These are phyloP conservation scores for Felis chaus DNA, from an alignment of 2,113 vertebrate genomes.

Conservation along the genomic window DNA sequence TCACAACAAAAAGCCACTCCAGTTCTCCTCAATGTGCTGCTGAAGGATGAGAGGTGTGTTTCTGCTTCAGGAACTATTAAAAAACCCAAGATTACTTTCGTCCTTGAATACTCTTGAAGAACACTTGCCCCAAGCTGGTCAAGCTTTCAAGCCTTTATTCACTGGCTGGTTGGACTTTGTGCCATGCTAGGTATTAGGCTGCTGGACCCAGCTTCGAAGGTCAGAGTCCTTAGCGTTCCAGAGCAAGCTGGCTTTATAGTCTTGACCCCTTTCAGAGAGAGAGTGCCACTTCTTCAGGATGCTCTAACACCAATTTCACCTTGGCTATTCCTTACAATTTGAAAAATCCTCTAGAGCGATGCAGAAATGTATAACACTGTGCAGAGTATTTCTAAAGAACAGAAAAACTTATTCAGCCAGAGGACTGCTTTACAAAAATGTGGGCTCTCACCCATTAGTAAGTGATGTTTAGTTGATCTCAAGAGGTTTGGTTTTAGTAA, in stretches of 20 bases:
- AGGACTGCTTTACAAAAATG: background rate
- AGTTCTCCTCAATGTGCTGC: background rate
- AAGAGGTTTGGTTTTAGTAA: background rate
- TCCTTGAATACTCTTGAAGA: conserved; percentile 47
- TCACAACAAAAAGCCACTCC: background rate
- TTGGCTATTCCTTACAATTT: background rate
- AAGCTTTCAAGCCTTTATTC: conserved; percentile 12
- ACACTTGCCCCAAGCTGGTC: background rate
- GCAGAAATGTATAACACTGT: background rate
- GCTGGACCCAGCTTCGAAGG: background rate
- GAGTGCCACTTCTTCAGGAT: background rate
- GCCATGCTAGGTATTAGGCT: background rate
- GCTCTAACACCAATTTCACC: background rate
- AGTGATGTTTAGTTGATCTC: conserved; percentile 23
- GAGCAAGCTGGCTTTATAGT: background rate
- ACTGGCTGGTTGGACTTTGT: background rate
- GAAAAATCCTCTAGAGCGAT: conserved; percentile 23
- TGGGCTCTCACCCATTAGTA: background rate
- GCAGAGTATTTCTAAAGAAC: conserved; percentile 22
- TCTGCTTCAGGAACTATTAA: background rate
- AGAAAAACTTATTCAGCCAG: background rate
- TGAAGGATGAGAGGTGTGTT: background rate
- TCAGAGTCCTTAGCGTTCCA: background rate
- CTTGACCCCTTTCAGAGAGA: conserved; percentile 13
- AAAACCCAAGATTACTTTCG: conserved; percentile 16